Percentiles rank a stretch among this genome's conserved stretches.
Evolutionary conservation across 2,797 vertebrate genomes (phyloP).

Genomic region (Octomys mimax): DNA sequence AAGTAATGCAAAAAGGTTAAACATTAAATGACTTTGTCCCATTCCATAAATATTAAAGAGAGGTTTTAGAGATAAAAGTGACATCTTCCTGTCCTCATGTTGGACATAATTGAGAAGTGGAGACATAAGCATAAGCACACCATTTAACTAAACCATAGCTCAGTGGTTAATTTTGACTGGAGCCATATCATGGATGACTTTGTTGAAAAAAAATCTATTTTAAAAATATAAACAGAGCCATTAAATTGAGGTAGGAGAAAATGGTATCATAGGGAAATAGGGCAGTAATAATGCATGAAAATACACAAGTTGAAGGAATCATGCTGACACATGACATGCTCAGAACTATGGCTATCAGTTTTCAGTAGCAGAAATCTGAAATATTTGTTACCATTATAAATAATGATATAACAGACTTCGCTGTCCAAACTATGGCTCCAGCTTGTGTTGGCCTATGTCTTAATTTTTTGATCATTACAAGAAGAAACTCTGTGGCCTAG

Average conservation of each 20-base stretch:
- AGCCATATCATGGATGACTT: background rate
- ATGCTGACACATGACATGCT: background rate
- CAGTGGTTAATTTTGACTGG: background rate
- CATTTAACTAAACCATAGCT: background rate
- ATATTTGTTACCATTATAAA: background rate
- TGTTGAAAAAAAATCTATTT: background rate
- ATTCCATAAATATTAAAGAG: conserved; percentile 3
- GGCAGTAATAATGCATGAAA: background rate
- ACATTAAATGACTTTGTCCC: conserved; percentile 5
- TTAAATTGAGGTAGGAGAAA: conserved; percentile 30
- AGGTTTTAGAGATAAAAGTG: background rate
- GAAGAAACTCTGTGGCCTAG: background rate
- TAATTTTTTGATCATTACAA: background rate
- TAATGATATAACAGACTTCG: background rate
- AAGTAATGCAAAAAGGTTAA: conserved; percentile 4
- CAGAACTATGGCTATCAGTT: background rate
- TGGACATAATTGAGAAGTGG: conserved; percentile 6
- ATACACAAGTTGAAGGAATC: background rate
- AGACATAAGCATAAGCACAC: background rate
- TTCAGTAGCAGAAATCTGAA: background rate
- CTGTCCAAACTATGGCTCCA: background rate
- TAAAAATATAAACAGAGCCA: background rate
- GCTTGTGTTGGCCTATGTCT: background rate
- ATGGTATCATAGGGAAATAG: background rate
- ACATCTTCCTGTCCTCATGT: background rate